Evolutionary conservation across 2,113 vertebrate species (phyloP), one percentile per base, ranked within the genome.

Genomic region (Cromileptes altivelis): DNA sequence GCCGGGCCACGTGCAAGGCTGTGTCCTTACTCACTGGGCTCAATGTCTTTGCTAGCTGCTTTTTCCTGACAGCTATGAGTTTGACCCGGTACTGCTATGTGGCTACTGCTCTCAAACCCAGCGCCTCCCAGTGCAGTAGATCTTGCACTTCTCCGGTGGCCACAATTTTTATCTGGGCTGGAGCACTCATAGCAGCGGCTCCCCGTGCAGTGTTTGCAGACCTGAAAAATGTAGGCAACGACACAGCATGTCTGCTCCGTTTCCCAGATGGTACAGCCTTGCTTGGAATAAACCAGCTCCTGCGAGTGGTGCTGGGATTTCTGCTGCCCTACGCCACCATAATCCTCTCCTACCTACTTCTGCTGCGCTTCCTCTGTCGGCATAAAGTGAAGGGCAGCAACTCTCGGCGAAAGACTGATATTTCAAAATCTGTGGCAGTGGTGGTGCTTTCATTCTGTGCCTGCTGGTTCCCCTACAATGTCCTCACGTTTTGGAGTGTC

Each of bases 391-490:
- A 81, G 50, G 91, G 94, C 62, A 18, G 83, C 60, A 90, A 80
- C 88, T 80, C 87, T 14, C 64, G 68, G 11, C 75, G 93, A 25
- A 93, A 91, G 58, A 78, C 88, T 7, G 85, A 90, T 11, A 89
- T 96, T 27, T 95, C 95, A 27, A 94, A 88, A 68, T 96, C 95
- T 0, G 91, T 96, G 47, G 93, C 94, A 1, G 89, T 95, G 62
- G 92, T 96, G 71, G 94, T 96, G 1, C 82, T 96, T 0, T 92
- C 94, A 3, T 96, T 96, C 89, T 96, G 95, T 42, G 49, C 85
- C 70, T 96, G 95, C 91, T 96, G 96, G 95, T 95, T 96, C 71
- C 96, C 96, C 0, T 95, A 95, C 91, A 96, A 96, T 7, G 37
- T 95, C 58, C 91, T 95, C 61, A 94, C 94, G 0, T 72, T 95